phyloP scores from a whole-genome alignment of 1,140 invertebrate species.

The Antheraea pernyi region DNA sequence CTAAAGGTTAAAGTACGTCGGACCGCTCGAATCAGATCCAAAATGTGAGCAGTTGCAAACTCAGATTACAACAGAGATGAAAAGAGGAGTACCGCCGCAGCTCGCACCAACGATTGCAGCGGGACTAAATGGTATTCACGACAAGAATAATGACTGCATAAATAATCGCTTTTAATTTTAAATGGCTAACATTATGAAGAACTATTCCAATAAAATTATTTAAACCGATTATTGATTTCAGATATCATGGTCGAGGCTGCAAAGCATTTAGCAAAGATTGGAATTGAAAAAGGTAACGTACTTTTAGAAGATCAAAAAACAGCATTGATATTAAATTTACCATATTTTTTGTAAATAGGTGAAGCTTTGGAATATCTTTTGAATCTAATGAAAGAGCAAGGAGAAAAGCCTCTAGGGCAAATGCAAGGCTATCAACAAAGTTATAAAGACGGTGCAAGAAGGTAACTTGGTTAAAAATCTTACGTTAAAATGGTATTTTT shows the following conservation, averaged over 20 bases:
- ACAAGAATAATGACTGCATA: neutral
- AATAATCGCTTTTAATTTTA: neutral
- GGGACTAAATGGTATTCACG: conserved; percentile 31
- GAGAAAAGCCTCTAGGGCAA: conserved; percentile 39
- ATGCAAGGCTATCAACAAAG: conserved; percentile 55
- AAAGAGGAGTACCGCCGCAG: conserved; percentile 37
- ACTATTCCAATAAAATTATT: no score
- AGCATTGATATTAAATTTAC: neutral
- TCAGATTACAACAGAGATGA: conserved; percentile 46
- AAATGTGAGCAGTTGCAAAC: conserved; percentile 41
- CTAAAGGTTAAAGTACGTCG: conserved; percentile 39
- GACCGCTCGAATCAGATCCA: conserved; percentile 35
- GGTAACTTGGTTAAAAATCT: conserved; percentile 25
- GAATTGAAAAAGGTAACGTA: conserved; percentile 47
- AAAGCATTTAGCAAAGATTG: conserved; percentile 53
- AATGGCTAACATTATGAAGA: neutral
- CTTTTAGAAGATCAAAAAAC: neutral
- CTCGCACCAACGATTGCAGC: conserved; percentile 38
- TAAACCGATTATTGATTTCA: conserved; percentile 24
- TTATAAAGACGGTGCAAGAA: conserved; percentile 49
- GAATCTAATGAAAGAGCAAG: conserved; percentile 48
- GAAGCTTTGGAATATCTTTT: conserved; percentile 50
- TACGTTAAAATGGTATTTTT: neutral
- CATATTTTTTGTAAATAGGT: conserved; percentile 25
- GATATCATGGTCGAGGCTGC: conserved; percentile 51